Conservation (phyloP, 2,797 vertebrate species). For the Enteromius argenteus region DNA sequence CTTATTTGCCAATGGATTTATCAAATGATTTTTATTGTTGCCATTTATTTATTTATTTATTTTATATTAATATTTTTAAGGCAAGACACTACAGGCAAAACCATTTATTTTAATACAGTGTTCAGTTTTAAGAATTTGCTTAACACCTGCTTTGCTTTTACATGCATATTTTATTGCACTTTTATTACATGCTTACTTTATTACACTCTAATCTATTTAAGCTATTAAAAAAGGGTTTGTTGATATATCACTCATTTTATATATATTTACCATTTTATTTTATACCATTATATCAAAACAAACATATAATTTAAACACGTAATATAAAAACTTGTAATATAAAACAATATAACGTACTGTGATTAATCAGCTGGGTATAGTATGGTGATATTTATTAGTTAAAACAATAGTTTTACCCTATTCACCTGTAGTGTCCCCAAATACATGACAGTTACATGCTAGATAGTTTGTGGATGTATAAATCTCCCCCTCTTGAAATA, state of each 20-base stretch:
- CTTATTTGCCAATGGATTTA: background rate
- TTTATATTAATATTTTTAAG: background rate
- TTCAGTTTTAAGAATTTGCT: no score
- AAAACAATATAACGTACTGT: no score
- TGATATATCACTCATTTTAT: background rate
- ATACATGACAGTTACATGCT: background rate
- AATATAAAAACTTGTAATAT: background rate
- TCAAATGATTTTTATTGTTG: background rate
- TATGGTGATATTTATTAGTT: background rate
- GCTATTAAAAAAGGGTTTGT: no score
- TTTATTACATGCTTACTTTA: no score
- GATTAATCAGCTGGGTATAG: background rate
- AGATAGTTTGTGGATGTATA: constrained; percentile 1
- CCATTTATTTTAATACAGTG: background rate
- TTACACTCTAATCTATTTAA: background rate
- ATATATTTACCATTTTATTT: background rate
- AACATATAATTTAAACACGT: background rate
- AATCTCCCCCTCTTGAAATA: constrained; percentile 61
- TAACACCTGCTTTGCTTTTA: no score
- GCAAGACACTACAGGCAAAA: background rate
- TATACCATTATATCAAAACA: background rate
- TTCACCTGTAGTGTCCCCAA: background rate
- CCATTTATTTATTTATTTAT: background rate
- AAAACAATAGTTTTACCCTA: background rate
- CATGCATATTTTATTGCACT: no score